These are phyloP conservation scores for Muscina levida DNA, from an alignment of 2,888 invertebrate genomes.

Conservation along the genomic window DNA sequence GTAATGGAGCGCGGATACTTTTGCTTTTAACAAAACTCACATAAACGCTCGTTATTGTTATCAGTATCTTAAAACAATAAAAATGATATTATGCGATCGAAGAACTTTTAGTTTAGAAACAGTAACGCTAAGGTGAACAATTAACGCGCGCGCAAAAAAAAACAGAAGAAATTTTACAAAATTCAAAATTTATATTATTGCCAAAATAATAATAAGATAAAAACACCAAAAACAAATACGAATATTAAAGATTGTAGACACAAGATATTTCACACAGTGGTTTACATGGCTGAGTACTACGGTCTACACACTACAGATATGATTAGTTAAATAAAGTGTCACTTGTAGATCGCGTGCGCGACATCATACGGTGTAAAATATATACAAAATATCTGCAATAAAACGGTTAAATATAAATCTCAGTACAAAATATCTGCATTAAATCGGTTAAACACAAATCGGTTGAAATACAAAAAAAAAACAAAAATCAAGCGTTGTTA, in stretches of 20 bases:
- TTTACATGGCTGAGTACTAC: not conserved
- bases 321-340: too few relatives aligned
- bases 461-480: too few relatives aligned
- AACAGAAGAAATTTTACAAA: slow-evolving; percentile 18
- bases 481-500: too few relatives aligned
- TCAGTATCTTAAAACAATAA: slow-evolving; percentile 68
- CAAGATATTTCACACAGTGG: too few relatives aligned
- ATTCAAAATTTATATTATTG: not conserved
- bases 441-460: too few relatives aligned
- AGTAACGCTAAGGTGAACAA: slow-evolving; percentile 74
- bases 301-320: too few relatives aligned
- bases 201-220: not conserved
- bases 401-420: slow-evolving; percentile 10
- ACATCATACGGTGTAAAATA: too few relatives aligned
- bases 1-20: not conserved
- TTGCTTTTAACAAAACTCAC: slow-evolving; percentile 49
- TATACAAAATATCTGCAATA: not conserved
- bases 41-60: slow-evolving; percentile 60
- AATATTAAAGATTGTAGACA: slow-evolving; percentile 6
- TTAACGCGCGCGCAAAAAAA: slow-evolving; percentile 60
- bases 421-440: too few relatives aligned
- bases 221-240: slow-evolving; percentile 20
- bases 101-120: slow-evolving; percentile 64
- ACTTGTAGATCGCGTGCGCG: too few relatives aligned
- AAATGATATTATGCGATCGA: slow-evolving; percentile 62